These are phyloP conservation scores for Lytechinus pictus DNA, from an alignment of 35 echinoderm and acorn worm genomes.

Conservation along the genomic window DNA sequence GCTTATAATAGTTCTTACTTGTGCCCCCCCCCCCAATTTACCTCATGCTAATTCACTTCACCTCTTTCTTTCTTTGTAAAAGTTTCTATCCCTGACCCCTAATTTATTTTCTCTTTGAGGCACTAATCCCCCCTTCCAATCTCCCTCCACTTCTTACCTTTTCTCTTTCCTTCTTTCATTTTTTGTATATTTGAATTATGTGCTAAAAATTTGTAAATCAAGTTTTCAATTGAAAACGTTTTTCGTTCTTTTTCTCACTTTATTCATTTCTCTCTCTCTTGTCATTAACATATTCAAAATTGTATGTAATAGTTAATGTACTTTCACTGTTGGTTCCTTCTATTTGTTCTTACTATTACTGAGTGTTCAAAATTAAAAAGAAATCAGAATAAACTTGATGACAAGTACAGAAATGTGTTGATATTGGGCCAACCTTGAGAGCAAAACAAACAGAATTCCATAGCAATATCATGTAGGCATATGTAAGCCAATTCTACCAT, in stretches of 20 bases:
- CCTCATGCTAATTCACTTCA: too few species aligned
- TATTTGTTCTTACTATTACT: background rate
- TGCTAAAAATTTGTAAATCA: too few species aligned
- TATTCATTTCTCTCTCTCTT: too few species aligned
- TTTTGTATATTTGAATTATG: background rate
- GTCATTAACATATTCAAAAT: too few species aligned
- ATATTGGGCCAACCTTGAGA: background rate
- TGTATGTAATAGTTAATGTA: background rate
- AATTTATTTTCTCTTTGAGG: background rate
- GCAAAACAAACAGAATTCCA: background rate
- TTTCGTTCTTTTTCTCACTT: background rate
- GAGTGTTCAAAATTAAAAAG: background rate
- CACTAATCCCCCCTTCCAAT: too few species aligned
- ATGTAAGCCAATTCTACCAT: too few species aligned
- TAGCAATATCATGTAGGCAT: background rate
- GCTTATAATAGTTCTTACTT: background rate
- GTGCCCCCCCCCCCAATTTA: too few species aligned
- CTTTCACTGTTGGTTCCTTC: background rate
- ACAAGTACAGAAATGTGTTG: background rate
- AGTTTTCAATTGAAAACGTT: too few species aligned
- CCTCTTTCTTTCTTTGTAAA: background rate
- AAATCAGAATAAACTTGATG: background rate
- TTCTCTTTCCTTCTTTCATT: background rate
- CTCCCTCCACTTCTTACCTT: background rate
- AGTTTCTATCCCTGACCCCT: background rate